phyloP scores from a whole-genome alignment of 2,888 invertebrate genomes.

The Dastarcus helophoroides region DNA sequence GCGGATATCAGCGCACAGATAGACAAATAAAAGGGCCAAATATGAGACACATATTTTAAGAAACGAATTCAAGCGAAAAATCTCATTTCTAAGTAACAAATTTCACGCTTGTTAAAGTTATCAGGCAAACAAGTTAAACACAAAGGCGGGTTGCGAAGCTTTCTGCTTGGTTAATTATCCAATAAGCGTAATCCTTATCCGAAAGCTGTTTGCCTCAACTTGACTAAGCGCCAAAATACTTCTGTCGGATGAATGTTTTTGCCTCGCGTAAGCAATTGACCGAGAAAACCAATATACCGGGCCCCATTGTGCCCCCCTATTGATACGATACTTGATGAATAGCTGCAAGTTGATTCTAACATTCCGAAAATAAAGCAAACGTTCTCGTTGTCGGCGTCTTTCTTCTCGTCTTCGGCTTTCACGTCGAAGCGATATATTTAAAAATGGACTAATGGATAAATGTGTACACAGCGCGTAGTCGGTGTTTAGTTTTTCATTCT shows the following conservation, averaged over 20 bases:
- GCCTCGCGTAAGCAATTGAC: constrained; percentile 13
- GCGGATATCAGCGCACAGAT: too few relatives aligned
- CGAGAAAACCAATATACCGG: constrained; percentile 14
- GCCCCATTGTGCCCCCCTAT: constrained; percentile 9
- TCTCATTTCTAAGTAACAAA: too few relatives aligned
- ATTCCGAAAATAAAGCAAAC: constrained; percentile 18
- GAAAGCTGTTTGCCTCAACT: not conserved
- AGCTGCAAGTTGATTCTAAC: constrained; percentile 6
- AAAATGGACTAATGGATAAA: constrained; percentile 30
- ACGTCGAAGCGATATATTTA: constrained; percentile 32
- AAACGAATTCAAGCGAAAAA: too few relatives aligned
- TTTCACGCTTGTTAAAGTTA: too few relatives aligned
- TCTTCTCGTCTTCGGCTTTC: constrained; percentile 22
- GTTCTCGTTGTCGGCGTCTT: constrained; percentile 20
- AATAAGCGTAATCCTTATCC: constrained; percentile 1
- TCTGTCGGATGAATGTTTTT: constrained; percentile 6
- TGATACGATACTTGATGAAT: constrained; percentile 11
- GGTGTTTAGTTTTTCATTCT: constrained; percentile 24
- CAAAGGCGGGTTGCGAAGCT: not conserved
- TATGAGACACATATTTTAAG: too few relatives aligned
- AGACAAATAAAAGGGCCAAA: too few relatives aligned
- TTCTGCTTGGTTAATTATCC: not conserved
- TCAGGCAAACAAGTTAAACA: not conserved
- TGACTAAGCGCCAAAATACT: constrained; percentile 1
- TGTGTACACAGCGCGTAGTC: constrained; percentile 33